phyloP scores from a whole-genome alignment of 2,888 invertebrate species.

The Nudaria mundana region DNA sequence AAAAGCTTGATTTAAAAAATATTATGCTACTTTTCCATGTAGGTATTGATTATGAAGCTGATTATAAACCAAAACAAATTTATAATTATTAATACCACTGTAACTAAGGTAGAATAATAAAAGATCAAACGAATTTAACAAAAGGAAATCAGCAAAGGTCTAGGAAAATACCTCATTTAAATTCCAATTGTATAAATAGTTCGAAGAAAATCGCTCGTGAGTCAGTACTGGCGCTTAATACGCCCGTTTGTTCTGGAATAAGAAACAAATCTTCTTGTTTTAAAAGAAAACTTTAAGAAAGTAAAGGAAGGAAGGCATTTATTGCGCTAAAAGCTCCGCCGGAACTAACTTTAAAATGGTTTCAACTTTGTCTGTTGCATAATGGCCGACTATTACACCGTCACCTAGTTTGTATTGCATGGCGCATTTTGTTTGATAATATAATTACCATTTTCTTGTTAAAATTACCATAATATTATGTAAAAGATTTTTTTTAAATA shows the following conservation, averaged over 20 bases:
- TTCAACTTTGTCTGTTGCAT: slow-evolving; percentile 78
- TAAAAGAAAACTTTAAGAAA: slow-evolving; percentile 78
- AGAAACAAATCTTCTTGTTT: slow-evolving; percentile 76
- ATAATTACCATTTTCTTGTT: too few relatives aligned
- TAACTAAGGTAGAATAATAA: slow-evolving; percentile 8
- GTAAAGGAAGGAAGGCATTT: slow-evolving; percentile 78
- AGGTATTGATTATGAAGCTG: too few relatives aligned
- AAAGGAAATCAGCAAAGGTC: slow-evolving; percentile 31
- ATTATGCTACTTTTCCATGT: too few relatives aligned
- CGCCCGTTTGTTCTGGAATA: slow-evolving; percentile 64
- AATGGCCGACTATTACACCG: slow-evolving; percentile 52
- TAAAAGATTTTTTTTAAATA: too few relatives aligned
- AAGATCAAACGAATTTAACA: slow-evolving; percentile 20
- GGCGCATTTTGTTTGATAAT: background rate
- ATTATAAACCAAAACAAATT: too few relatives aligned
- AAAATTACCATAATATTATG: too few relatives aligned
- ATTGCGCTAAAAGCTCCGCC: slow-evolving; percentile 77
- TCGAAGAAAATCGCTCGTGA: slow-evolving; percentile 30
- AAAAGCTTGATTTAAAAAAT: too few relatives aligned
- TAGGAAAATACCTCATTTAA: slow-evolving; percentile 36
- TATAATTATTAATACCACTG: too few relatives aligned
- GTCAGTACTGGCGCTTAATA: slow-evolving; percentile 39
- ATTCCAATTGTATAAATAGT: slow-evolving; percentile 41
- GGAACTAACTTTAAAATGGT: slow-evolving; percentile 79
- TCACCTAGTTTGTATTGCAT: slow-evolving; percentile 22